Evolutionary conservation across 1,140 invertebrate species (phyloP).

Genomic region (Agrypnia vestita): DNA sequence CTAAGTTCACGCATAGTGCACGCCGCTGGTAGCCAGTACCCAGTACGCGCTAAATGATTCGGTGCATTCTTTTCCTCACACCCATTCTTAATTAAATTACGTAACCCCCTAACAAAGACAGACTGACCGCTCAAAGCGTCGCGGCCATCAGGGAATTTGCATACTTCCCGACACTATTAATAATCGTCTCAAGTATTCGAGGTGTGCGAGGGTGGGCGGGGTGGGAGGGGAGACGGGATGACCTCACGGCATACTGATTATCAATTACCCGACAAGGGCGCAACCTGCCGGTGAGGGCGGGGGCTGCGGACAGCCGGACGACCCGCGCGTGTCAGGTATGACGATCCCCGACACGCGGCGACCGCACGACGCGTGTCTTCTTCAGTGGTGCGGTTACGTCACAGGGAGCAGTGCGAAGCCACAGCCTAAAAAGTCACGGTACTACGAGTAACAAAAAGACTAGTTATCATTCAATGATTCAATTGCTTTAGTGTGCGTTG

Average conservation of each 20-base stretch:
- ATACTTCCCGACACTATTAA: conserved; percentile 13
- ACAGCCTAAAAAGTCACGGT: no score
- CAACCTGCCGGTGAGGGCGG: conserved; percentile 4
- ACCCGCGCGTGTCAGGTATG: neutral
- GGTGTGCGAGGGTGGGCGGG: conserved; percentile 9
- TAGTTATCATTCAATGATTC: no score
- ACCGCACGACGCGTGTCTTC: conserved; percentile 5
- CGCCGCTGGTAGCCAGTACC: no score
- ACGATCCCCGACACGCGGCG: conserved; percentile 12
- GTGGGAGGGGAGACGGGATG: conserved; percentile 29
- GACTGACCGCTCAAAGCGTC: neutral
- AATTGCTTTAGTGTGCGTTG: no score
- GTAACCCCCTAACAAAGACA: neutral
- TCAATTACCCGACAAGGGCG: conserved; percentile 52
- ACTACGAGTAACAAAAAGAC: no score
- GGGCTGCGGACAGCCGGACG: conserved; percentile 31
- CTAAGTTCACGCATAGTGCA: no score
- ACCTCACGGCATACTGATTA: conserved; percentile 60
- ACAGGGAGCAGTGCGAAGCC: neutral
- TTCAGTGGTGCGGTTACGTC: conserved; percentile 16
- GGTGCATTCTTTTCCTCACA: no score
- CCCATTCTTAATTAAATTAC: no score
- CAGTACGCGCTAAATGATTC: no score
- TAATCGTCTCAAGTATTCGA: neutral
- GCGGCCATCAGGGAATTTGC: neutral